These are phyloP conservation scores for Zapus hudsonius DNA, from an alignment of 2,113 vertebrate species.

Conservation along the genomic window DNA sequence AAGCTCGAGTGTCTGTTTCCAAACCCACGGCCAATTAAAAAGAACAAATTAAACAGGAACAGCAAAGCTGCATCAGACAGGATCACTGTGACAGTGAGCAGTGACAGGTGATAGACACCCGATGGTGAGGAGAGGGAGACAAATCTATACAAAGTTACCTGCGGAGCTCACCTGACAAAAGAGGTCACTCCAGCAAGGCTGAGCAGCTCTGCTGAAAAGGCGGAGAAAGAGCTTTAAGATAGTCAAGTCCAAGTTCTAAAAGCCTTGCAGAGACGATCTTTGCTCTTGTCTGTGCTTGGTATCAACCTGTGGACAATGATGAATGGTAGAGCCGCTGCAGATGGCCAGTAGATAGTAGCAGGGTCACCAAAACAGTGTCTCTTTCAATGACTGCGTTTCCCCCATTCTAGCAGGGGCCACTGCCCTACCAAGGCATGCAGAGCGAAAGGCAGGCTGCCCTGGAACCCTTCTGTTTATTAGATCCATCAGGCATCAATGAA, in stretches of 20 bases:
- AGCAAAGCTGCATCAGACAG: neutral
- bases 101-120: conserved; percentile 12
- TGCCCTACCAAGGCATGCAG: neutral
- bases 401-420: too few relatives aligned
- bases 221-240: neutral
- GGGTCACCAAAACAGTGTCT: neutral
- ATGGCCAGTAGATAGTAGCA: neutral
- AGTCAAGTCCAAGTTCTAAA: neutral
- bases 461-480: neutral
- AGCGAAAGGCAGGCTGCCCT: neutral
- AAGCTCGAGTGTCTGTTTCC: conserved; percentile 39
- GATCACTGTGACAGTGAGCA: neutral
- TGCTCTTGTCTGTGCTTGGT: neutral
- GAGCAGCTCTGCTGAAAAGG: neutral
- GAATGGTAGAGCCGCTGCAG: neutral
- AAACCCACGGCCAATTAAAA: conserved; percentile 52
- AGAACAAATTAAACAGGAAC: conserved; percentile 41
- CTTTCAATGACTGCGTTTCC: neutral
- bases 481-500: neutral
- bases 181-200: neutral
- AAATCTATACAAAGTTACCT: neutral
- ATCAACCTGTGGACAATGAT: neutral
- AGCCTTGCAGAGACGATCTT: neutral
- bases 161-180: neutral
- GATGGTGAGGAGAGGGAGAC: neutral